Evolutionary conservation across 2,113 vertebrate genomes (phyloP), one percentile per base, ranked within the genome.

Genomic region (Ptychochromis oligacanthus): DNA sequence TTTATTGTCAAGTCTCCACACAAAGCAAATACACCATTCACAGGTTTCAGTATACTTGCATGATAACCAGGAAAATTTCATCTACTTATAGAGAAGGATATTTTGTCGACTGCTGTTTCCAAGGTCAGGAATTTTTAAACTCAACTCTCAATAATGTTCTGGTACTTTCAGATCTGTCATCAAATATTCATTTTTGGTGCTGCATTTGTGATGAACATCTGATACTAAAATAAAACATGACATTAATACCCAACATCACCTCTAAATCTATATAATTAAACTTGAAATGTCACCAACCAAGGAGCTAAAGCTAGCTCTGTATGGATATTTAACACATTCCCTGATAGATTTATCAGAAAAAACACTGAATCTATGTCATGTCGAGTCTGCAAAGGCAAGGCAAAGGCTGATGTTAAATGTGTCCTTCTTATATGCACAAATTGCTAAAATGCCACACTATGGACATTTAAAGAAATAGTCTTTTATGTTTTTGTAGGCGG

Each of bases 191-290:
- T 26, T 81, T 74, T 28, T 2, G n/a, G n/a, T 20, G 34, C 64
- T 34, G 49, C n/a, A n/a, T 43, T 6, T 75, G 36, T 20, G 28
- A 80, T 3, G 18, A 81, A 75, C 11, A 87, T 76, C 77, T 84
- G 64, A 65, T 26, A 17, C 61, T 59, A 40, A 76, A 86, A 67
- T 80, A 80, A 87, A 84, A 83, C 58, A 15, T 46, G n/a, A 40
- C 38, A 75, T 84, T 87, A 56, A 80, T 22, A 65, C 18, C 70
- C 59, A 65, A 77, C 57, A 28, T 77, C 28, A 62, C 79, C 57
- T 81, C 54, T 70, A 88, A 89, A 92, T 87, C 62, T 86, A 76
- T 80, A 67, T 85, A 87, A 91, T 88, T 85, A 82, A 87, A 84
- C 24, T 82, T 11, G 60, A 88, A 85, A 93, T 88, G 80, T 91